Evolutionary conservation across 2,113 vertebrate species (phyloP), one percentile per base, ranked within the genome.

Genomic region (Entelurus aequoreus): DNA sequence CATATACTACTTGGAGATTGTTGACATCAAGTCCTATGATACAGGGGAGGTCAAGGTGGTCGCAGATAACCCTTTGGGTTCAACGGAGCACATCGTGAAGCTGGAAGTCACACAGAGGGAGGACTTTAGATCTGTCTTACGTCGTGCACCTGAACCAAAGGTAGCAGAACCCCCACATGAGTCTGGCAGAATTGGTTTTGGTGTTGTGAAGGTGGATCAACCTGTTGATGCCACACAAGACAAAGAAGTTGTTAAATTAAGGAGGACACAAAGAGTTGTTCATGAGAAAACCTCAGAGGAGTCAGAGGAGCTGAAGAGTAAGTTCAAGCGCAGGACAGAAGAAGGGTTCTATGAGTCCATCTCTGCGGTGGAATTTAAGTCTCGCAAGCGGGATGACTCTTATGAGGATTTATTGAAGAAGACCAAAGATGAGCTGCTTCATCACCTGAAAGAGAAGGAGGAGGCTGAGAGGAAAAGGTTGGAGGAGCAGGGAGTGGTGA

Each of bases 291-390:
- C 94, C 4, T 85, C 95, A 3, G 97, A 99, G 81, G 97, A 99
- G 83, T 92, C 95, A 0, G 96, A 96, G 38, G 97, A 99, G 68
- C 86, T 99, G 46, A 94, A 94, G 60, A 94, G 93, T 82, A 99
- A 99, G 87, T 99, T 99, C 80, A 99, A 99, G 63, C 95, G 97
- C 67, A 92, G 97, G 69, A 98, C 95, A 0, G 97, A 99, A 80
- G 97, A 99, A 71, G 96, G 97, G 0, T 99, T 96, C 78, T 99
- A 96, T 0, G 97, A 99, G 88, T 97, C 97, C 58, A 97, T 99
- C 48, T 95, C 96, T 2, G 96, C 97, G 2, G 94, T 99, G 54
- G 97, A 99, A 75, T 87, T 93, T 44, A 99, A 95, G 80, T 93
- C 94, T 84, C 94, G 92, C n/a, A 95, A 84, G 83, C 98, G 93